Evolutionary conservation across 2,888 invertebrate genomes (phyloP).

Genomic region (Timema cristinae): DNA sequence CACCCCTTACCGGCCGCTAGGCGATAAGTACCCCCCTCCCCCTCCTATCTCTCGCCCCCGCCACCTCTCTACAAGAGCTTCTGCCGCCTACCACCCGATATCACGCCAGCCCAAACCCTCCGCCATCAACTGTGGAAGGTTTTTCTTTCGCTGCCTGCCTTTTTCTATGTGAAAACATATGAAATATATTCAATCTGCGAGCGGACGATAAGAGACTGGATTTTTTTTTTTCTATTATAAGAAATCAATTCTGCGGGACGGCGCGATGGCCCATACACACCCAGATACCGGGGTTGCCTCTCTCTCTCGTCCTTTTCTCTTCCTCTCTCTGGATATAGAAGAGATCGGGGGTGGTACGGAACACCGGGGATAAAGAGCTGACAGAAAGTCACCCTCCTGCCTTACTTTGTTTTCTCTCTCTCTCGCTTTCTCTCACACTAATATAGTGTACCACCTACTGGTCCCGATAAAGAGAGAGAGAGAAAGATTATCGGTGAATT

Average conservation of each 20-base stretch:
- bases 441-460: too few species aligned
- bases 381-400: not conserved
- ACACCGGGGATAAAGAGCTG: slow-evolving; percentile 6
- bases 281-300: slow-evolving; percentile 13
- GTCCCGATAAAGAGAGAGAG: too few species aligned
- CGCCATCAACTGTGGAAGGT: slow-evolving; percentile 6
- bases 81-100: slow-evolving; percentile 31
- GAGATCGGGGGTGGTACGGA: not conserved
- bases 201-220: slow-evolving; percentile 53
- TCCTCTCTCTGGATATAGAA: slow-evolving; percentile 8
- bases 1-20: slow-evolving; percentile 37
- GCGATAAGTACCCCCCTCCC: slow-evolving; percentile 25
- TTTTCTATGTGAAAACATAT: slow-evolving; percentile 52
- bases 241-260: slow-evolving; percentile 39
- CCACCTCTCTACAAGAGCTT: slow-evolving; percentile 33
- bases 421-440: too few species aligned
- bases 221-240: slow-evolving; percentile 41
- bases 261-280: slow-evolving; percentile 28
- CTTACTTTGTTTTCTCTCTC: too few species aligned
- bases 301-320: not conserved
- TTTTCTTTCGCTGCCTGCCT: slow-evolving; percentile 29
- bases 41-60: slow-evolving; percentile 33
- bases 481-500: too few species aligned
- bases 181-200: slow-evolving; percentile 69
- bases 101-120: slow-evolving; percentile 13